Conservation (phyloP, 2,113 vertebrate genomes). For the Struthidea cinerea region DNA sequence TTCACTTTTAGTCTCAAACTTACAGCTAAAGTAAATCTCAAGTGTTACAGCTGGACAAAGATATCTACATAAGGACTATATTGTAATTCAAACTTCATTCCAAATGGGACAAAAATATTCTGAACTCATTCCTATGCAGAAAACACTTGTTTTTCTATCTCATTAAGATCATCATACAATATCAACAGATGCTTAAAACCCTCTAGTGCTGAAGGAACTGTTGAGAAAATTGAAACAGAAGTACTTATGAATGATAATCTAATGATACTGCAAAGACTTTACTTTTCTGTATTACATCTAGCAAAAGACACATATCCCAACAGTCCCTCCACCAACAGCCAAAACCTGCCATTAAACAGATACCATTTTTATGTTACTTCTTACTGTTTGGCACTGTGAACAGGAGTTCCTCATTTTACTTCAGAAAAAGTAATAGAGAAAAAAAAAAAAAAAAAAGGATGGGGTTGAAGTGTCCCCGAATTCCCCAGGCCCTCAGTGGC, state of each 20-base stretch:
- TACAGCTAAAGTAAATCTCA: background rate
- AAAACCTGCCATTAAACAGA: background rate
- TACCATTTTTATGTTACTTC: background rate
- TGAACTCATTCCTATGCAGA: constrained; percentile 20
- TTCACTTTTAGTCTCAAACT: background rate
- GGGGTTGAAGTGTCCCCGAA: background rate
- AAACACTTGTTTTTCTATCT: background rate
- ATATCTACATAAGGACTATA: background rate
- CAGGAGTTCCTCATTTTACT: background rate
- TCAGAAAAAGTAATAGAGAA: background rate
- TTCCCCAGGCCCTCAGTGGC: background rate
- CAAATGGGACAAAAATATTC: background rate
- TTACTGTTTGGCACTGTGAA: background rate
- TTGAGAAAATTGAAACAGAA: constrained; percentile 49
- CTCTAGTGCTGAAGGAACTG: constrained; percentile 43
- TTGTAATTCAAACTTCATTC: background rate
- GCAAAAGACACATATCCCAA: background rate
- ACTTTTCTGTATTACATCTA: constrained; percentile 1
- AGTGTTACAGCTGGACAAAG: constrained; percentile 1
- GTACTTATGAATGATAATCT: constrained; percentile 51
- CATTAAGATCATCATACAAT: constrained; percentile 45
- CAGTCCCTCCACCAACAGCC: background rate
- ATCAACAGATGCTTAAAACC: constrained; percentile 63
- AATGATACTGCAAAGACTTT: background rate
- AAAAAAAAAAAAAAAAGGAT: too few relatives aligned